Evolutionary conservation across 2,113 vertebrate species (phyloP).

Genomic region (Megalops atlanticus): DNA sequence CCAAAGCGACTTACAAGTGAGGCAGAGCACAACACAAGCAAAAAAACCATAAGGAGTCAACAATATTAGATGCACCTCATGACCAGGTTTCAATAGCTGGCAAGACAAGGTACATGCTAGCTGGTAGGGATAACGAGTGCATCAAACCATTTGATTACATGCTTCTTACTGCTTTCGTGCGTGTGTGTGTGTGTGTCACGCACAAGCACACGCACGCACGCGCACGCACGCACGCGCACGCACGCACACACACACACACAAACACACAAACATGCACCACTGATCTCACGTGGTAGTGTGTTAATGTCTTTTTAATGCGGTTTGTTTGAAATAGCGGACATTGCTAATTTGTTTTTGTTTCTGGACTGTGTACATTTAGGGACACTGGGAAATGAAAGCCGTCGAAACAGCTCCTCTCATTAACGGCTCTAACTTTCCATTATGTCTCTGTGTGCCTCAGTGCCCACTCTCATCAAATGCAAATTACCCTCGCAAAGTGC

Average conservation of each 20-base stretch:
- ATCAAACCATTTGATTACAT: too few relatives aligned
- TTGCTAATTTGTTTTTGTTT: constrained; percentile 17
- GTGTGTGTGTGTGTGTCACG: too few relatives aligned
- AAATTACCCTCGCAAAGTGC: not conserved
- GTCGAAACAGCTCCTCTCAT: constrained; percentile 3
- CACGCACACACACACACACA: not conserved
- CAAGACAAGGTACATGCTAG: too few relatives aligned
- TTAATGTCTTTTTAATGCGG: constrained; percentile 18
- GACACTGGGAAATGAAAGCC: constrained; percentile 6
- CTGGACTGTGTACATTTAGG: not conserved
- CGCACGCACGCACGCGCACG: too few relatives aligned
- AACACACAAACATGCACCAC: not conserved
- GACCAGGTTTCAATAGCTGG: too few relatives aligned
- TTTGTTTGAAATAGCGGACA: not conserved
- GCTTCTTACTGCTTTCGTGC: too few relatives aligned
- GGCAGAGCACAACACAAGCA: too few relatives aligned
- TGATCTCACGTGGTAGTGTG: not conserved
- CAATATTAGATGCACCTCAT: too few relatives aligned
- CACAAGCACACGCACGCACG: too few relatives aligned
- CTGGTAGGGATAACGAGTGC: too few relatives aligned
- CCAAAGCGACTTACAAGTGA: too few relatives aligned
- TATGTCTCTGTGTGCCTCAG: not conserved
- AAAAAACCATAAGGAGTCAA: too few relatives aligned
- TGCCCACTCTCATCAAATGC: not conserved
- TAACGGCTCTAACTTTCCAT: not conserved